phyloP scores from a whole-genome alignment of 2,888 invertebrate genomes.

The Drosophila phalerata region DNA sequence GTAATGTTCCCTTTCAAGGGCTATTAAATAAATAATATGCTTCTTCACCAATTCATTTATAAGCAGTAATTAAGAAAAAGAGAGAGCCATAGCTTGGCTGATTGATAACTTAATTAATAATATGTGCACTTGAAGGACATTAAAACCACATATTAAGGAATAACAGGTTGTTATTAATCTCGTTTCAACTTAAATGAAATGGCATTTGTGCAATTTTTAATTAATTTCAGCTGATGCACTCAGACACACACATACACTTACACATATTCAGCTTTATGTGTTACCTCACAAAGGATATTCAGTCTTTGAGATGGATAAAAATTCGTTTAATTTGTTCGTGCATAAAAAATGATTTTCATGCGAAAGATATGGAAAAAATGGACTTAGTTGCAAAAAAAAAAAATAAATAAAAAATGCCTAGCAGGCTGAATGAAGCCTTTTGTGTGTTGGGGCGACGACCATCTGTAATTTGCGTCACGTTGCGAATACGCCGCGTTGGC shows the following conservation, averaged over 20 bases:
- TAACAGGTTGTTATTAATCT: conserved; percentile 7
- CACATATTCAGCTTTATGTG: conserved; percentile 5
- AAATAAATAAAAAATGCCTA: too few relatives aligned
- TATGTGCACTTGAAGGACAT: conserved; percentile 1
- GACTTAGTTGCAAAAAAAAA: conserved; percentile 14
- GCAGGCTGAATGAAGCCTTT: conserved; percentile 14
- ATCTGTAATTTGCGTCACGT: conserved; percentile 25
- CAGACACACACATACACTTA: background rate
- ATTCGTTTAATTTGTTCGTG: conserved; percentile 22
- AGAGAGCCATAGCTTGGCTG: background rate
- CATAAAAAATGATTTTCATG: conserved; percentile 17
- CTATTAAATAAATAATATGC: too few relatives aligned
- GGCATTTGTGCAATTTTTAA: conserved; percentile 69
- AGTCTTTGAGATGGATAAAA: conserved; percentile 11
- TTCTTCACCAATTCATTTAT: too few relatives aligned
- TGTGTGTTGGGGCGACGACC: conserved; percentile 6
- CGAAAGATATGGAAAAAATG: conserved; percentile 17
- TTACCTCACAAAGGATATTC: conserved; percentile 7
- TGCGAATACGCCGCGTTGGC: conserved; percentile 43
- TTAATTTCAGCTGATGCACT: conserved; percentile 57
- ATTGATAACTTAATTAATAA: conserved; percentile 14
- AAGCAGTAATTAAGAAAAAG: too few relatives aligned
- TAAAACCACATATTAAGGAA: background rate
- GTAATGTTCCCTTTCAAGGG: too few relatives aligned
- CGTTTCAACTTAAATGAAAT: conserved; percentile 22